phyloP scores from a whole-genome alignment of 2,797 vertebrate genomes.

The Paguma larvata region DNA sequence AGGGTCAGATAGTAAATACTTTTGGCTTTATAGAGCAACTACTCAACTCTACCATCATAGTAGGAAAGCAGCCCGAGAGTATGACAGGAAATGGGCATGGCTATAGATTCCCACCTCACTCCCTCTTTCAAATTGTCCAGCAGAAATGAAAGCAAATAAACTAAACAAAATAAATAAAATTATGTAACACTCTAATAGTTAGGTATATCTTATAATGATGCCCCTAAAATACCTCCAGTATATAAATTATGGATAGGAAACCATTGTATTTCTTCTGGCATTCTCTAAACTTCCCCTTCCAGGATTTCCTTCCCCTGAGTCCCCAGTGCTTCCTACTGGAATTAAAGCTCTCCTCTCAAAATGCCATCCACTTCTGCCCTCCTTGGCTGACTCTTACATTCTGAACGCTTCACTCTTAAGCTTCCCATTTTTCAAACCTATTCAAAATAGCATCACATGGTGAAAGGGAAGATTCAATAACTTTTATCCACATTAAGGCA shows the following conservation, averaged over 20 bases:
- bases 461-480: not conserved
- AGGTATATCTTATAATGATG: not conserved
- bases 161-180: not conserved
- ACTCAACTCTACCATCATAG: not conserved
- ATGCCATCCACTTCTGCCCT: not conserved
- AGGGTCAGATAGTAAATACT: not conserved
- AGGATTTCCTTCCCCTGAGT: too few relatives aligned
- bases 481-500: not conserved
- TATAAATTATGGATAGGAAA: not conserved
- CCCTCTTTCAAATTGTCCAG: not conserved
- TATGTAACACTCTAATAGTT: not conserved
- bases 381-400: not conserved
- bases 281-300: not conserved
- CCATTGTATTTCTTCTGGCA: not conserved
- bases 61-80: not conserved
- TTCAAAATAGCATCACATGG: slow-evolving; percentile 37
- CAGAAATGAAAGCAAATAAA: slow-evolving; percentile 2
- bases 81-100: not conserved
- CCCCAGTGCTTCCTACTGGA: not conserved
- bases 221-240: not conserved
- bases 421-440: not conserved
- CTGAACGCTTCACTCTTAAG: not conserved
- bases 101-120: rapidly evolving
- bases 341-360: not conserved
- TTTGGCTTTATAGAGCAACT: not conserved